Evolutionary conservation across 2,797 vertebrate species (phyloP), one percentile per base, ranked within the genome.

Genomic region (Melanotaenia nigrans): DNA sequence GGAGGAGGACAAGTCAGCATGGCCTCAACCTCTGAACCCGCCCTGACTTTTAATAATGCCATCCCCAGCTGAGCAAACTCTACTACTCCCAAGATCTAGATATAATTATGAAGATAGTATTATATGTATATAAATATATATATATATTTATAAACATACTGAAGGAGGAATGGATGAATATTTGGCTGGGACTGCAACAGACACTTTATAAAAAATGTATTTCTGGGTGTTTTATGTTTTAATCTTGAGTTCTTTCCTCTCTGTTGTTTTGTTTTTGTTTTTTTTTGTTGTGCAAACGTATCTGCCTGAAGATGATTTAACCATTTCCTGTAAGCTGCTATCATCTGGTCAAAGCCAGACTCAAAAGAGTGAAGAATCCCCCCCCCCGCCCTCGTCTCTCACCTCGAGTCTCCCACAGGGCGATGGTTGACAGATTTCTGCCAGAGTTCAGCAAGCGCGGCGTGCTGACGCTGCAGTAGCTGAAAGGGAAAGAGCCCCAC

Each of bases 291-390:
- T 77, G 71, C 72, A 42, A 42, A 69, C 58, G 56, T 69, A 53
- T 18, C 60, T 60, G 61, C 45, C 71, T 79, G 70, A 65, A 74
- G 57, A 65, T 66, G 24, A 59, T 77, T 71, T 72, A 74, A 61
- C 33, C 47, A 47, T 86, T 76, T 77, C 79, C 78, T 58, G 59
- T 84, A 89, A 87, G 92, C 92, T 93, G 93, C 93, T 92, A 85
- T 71, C 6, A 10, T 84, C 79, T 68, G 79, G 68, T 65, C 64
- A 49, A 75, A 86, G 69, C 68, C 76, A 25, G 71, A 68, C 66
- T 59, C 70, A 67, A 68, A 80, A 61, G 82, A 70, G 65, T 51
- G 73, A 72, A 63, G 70, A 56, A 4, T 0, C 18, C 42, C 45
- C 45, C 16, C 2, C 20, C 54, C 71, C 40, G 53, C 7, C 70